Evolutionary conservation across 2,797 vertebrate species (phyloP).

Genomic region (Ctenochaetus hawaiiensis): DNA sequence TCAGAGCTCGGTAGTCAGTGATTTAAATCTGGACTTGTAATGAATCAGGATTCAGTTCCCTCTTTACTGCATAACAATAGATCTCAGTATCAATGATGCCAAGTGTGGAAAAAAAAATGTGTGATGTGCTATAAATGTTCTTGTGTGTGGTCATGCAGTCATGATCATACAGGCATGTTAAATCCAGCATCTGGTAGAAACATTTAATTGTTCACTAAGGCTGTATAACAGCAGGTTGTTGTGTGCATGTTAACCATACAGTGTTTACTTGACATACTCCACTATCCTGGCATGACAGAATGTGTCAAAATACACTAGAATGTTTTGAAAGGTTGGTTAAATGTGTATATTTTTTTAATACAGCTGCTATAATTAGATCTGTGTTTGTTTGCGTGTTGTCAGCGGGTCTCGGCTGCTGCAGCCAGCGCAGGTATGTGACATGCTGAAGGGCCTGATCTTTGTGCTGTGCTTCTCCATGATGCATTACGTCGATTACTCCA

Average conservation of each 20-base stretch:
- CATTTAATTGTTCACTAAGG: constrained; percentile 8
- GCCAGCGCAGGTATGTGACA: constrained; percentile 96
- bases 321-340: background rate
- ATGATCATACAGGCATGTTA: constrained; percentile 5
- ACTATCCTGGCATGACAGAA: constrained; percentile 51
- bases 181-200: background rate
- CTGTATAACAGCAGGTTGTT: background rate
- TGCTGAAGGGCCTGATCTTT: constrained; percentile 96
- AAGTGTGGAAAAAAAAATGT: constrained; percentile 1
- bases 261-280: background rate
- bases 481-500: constrained; percentile 99
- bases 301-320: constrained; percentile 11
- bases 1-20: background rate
- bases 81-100: background rate
- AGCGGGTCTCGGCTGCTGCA: constrained; percentile 95
- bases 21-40: background rate
- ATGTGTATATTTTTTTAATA: background rate
- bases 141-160: constrained; percentile 7
- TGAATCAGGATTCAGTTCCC: background rate
- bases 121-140: constrained; percentile 5
- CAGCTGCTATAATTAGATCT: background rate
- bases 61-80: background rate
- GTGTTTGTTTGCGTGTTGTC: constrained; percentile 59
- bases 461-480: constrained; percentile 97
- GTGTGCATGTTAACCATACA: constrained; percentile 38